Evolutionary conservation across 64 coral and sea anemone genomes (phyloP).

Genomic region (Montipora foliosa): DNA sequence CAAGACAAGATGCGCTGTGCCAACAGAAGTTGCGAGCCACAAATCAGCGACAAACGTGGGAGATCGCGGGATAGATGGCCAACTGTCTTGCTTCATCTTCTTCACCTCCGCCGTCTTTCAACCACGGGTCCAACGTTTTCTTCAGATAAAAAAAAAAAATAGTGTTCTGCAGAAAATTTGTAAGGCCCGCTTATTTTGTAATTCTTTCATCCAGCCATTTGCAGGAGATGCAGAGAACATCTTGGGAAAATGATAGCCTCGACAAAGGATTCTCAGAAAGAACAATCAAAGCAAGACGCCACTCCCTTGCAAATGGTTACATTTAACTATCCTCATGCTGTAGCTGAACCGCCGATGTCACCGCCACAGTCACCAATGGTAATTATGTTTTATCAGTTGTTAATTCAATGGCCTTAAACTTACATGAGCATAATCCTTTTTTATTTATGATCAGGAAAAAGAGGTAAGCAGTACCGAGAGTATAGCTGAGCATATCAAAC

Average conservation of each 20-base stretch:
- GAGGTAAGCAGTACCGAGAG: background rate
- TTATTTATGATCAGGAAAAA: background rate
- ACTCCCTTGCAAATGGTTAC: background rate
- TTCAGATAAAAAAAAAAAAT: background rate
- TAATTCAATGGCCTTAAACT: background rate
- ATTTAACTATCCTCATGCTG: background rate
- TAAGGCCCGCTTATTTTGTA: background rate
- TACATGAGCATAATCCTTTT: background rate
- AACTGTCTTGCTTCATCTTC: slow-evolving; percentile 6
- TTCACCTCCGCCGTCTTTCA: no score
- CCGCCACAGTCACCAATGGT: background rate
- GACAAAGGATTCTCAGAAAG: background rate
- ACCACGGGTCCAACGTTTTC: background rate
- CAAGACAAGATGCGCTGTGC: slow-evolving; percentile 11
- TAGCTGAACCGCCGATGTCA: background rate
- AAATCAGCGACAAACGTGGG: background rate
- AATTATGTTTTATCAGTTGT: background rate
- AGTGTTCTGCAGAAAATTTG: background rate
- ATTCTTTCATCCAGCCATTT: background rate
- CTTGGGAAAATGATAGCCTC: background rate
- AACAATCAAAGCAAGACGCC: background rate
- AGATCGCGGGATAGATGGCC: slow-evolving; percentile 10
- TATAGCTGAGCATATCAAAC: background rate
- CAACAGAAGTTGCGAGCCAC: slow-evolving; percentile 17
- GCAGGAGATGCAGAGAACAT: slow-evolving; percentile 2